Percentiles rank a stretch among this genome's conserved stretches.
These are phyloP conservation scores for Eunapius fragilis DNA, from an alignment of 37 sponge, comb jelly and placozoan species.

Conservation along the genomic window DNA sequence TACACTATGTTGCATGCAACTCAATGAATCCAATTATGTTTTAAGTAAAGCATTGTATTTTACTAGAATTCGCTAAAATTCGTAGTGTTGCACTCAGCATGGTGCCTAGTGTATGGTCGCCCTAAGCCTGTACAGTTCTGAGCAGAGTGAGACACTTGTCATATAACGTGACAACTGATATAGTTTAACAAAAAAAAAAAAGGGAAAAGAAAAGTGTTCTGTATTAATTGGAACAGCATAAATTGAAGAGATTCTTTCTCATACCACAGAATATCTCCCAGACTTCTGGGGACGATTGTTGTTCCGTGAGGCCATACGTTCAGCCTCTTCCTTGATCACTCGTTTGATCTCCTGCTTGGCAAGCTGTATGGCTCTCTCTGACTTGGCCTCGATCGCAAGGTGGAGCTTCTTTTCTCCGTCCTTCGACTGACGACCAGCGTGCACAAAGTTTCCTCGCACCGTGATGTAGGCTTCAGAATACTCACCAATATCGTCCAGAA, in stretches of 20 bases:
- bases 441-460: conserved; percentile 89
- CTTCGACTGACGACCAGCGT: conserved; percentile 71
- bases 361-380: conserved; percentile 82
- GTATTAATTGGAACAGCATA: background rate
- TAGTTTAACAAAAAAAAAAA: no score
- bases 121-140: background rate
- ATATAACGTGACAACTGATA: no score
- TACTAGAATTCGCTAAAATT: no score
- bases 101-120: no score
- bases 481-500: conserved; percentile 88
- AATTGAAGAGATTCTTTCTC: background rate
- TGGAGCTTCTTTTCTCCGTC: conserved; percentile 84
- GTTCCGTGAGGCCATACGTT: conserved; percentile 60
- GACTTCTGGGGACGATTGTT: conserved; percentile 46
- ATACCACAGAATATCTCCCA: conserved; percentile 84
- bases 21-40: no score
- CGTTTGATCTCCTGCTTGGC: conserved; percentile 97
- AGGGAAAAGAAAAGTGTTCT: conserved; percentile 2
- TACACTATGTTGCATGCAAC: no score
- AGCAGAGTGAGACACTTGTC: background rate
- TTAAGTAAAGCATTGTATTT: no score
- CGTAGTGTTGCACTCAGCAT: no score
- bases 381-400: conserved; percentile 84
- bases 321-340: conserved; percentile 91
- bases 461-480: conserved; percentile 88